A percentile compares a stretch with the other conserved stretches of the same genome.
phyloP scores from a whole-genome alignment of 2,888 invertebrate species.

The Cremastobaeus sp. region DNA sequence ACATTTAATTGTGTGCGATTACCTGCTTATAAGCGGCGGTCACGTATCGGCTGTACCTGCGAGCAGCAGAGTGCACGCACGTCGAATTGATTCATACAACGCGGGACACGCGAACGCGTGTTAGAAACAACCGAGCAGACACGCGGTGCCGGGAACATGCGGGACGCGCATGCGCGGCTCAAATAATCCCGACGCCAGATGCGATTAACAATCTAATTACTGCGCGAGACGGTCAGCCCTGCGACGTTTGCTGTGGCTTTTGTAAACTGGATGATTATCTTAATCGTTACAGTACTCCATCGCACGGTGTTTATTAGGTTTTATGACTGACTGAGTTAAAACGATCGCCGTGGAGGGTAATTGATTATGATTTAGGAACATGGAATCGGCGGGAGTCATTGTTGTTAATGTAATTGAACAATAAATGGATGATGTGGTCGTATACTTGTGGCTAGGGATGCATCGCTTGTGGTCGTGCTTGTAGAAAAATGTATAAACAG shows the following conservation, averaged over 20 bases:
- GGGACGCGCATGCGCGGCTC: conserved; percentile 40
- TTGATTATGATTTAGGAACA: too few species aligned
- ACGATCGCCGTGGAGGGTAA: too few species aligned
- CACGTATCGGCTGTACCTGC: conserved; percentile 36
- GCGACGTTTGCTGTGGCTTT: background rate
- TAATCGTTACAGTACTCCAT: too few species aligned
- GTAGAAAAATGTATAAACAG: too few species aligned
- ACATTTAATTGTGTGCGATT: conserved; percentile 29
- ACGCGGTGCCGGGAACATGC: conserved; percentile 42
- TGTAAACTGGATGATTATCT: background rate
- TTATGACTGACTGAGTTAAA: too few species aligned
- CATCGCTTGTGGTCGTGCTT: too few species aligned
- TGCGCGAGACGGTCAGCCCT: background rate
- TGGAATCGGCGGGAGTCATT: too few species aligned
- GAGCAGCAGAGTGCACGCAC: conserved; percentile 38
- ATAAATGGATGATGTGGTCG: too few species aligned
- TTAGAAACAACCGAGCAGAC: conserved; percentile 47
- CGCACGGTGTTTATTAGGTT: too few species aligned
- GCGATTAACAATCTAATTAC: conserved; percentile 49
- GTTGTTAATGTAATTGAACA: too few species aligned
- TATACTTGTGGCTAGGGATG: too few species aligned
- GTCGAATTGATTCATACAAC: conserved; percentile 56
- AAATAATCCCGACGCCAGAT: conserved; percentile 47
- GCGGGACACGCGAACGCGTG: conserved; percentile 45
- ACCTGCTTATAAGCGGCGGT: conserved; percentile 40